Base-by-base conservation (phyloP, 2,113 vertebrate genomes). In the Alosa alosa region DNA sequence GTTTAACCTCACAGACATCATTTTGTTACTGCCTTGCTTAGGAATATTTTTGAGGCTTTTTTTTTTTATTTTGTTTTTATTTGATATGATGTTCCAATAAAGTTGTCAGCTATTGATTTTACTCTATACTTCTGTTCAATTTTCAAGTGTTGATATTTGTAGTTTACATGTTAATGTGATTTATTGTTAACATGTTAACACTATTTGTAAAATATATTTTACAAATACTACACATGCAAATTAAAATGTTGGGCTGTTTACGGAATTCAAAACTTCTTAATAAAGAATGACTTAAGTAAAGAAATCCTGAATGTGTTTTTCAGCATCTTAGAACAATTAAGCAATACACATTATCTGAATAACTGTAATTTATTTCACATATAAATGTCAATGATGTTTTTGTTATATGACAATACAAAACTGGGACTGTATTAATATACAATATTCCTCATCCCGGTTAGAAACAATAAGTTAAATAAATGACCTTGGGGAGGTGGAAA, bases 381-480 rank as follows among this genome's bases (percentile, higher is more conserved):
- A 64, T n/a, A 64, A 64, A 64, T 78, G 72, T 39, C 72, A 78
- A 78, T 39, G n/a, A 31, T 31, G 8, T 72, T 72, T 64, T 78
- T 78, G 11, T 39, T 78, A 78, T 41, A 4, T 39, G 36, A 39
- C 72, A 78, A 78, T 78, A 78, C 31, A 78, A 78, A 78, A 78
- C 72, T 60, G 55, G 11, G 31, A 36, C 31, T 78, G 25, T 39
- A 78, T 78, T 78, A 78, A 78, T 78, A 15, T 17, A 78, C 31
- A 78, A 39, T 36, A 78, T 36, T 78, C 25, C 36, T 11, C 36
- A 39, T 78, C 72, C 25, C 72, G 39, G 17, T 41, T 39, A 78
- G 72, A 78, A 78, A 78, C 72, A 78, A 78, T 78, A 78, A 78
- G 13, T 78, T 78, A 78, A 78, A 78, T 78, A 78, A 39, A 39